Evolutionary conservation across 64 coral and sea anemone genomes (phyloP).

Genomic region (Dendrophyllia cribrosa): DNA sequence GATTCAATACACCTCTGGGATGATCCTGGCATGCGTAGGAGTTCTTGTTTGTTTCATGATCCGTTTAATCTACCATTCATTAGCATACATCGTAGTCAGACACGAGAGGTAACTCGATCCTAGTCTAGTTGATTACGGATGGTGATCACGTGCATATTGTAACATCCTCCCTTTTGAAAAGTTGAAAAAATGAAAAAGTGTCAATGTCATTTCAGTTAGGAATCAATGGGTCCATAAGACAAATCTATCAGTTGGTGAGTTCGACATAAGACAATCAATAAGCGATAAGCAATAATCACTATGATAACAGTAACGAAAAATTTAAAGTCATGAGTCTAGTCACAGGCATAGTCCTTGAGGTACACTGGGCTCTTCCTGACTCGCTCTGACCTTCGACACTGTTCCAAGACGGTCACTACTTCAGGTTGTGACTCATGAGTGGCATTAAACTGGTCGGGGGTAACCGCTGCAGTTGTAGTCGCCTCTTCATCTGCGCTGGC

Average conservation of each 20-base stretch:
- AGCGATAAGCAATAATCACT: background rate
- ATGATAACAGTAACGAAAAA: background rate
- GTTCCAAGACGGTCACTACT: background rate
- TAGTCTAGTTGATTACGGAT: too few relatives aligned
- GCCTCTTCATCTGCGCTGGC: background rate
- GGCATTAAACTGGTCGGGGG: too few relatives aligned
- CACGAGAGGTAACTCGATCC: too few relatives aligned
- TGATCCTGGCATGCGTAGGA: too few relatives aligned
- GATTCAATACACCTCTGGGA: too few relatives aligned
- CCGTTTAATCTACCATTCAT: too few relatives aligned
- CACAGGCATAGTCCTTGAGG: background rate
- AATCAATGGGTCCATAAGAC: background rate
- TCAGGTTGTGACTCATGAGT: background rate
- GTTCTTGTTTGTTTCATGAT: too few relatives aligned
- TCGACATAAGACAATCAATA: background rate
- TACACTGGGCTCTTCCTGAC: background rate
- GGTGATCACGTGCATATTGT: too few relatives aligned
- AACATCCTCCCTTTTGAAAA: constrained; percentile 5
- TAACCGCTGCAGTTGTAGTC: background rate
- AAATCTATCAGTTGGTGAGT: background rate
- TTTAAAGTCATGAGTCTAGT: background rate
- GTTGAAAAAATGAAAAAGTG: too few relatives aligned
- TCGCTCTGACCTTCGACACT: background rate
- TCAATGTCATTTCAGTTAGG: too few relatives aligned
- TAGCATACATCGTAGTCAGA: too few relatives aligned